Base-by-base conservation (phyloP, 2,113 vertebrate species). In the Sisor rabdophorus region DNA sequence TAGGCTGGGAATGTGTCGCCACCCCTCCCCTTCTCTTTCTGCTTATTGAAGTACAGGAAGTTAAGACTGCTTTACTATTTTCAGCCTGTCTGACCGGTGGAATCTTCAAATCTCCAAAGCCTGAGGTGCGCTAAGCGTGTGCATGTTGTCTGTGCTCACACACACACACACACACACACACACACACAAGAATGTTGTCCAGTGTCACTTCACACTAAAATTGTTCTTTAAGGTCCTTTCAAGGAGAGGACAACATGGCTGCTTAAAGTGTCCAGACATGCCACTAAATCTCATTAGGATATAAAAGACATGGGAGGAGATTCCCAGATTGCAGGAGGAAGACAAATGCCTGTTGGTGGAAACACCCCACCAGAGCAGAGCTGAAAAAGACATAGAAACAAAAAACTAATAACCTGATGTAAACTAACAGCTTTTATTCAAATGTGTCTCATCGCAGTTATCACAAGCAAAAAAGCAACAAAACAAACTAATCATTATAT, bases 211-310 rank as follows among this genome's bases (percentile, higher is more conserved):
- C 47, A 19, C 10, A 8, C 22, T 22, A 20, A 67, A 48, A 47
- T 10, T 17, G 2, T 48, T 26, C 22, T 24, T 65, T n/a, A 22
- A 12, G n/a, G 63, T 44, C n/a, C 4, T 67, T 24, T 36, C 40
- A 11, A 64, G 36, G 11, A 36, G 2, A 20, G 17, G 22, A 67
- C 40, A 24, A 67, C 44, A 67, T 9, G 1, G 16, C 13, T 52
- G 10, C 16, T 28, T 69, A 8, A 17, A 4, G 65, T 28, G 22
- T 50, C 65, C 47, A 68, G 44, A 68, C 65, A 69, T 69, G 65
- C 22, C 47, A 28, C 59, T 73, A 81, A 88, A 89, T 88, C 88
- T 86, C 80, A 88, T 88, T 90, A 90, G 10, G 11, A 53, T 15
- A n/a, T 40, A 54, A 44, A 70, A 68, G 74, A 55, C 7, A 54